Base-by-base conservation (phyloP, 1,140 invertebrate species). In the Polypedilum pembai region DNA sequence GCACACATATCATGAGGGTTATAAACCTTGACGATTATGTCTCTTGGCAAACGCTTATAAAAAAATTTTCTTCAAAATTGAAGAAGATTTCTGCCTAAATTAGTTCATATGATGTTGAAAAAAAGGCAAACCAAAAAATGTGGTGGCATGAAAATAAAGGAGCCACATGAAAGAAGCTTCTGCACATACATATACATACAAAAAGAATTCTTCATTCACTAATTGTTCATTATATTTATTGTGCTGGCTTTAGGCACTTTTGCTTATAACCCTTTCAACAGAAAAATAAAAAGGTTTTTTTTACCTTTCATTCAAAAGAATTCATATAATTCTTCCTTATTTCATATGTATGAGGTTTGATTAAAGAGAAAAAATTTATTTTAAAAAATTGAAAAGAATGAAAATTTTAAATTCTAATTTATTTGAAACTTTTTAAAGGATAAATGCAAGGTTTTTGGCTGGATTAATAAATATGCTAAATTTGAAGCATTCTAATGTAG, bases 151-250 rank as follows among this genome's bases (percentile, higher is more conserved):
- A 33, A 33, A 33, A 33, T 33, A 33, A 33, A 56, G 45, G 45
- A 56, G n/a, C 45, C 45, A 56, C 45, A 56, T 56, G n/a, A 56
- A 56, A 56, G 45, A 33, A 33, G 24, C 24, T 33, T 1, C 24
- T 33, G 24, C 24, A 33, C 24, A 33, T 5, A 33, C 5, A 33
- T 33, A 33, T n/a, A n/a, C n/a, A n/a, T 15, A 3, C 15, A n/a
- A 56, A 56, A 45, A 56, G 45, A 15, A 15, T 56, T 56, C 45
- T 56, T 56, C 12, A 56, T 12, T 12, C 45, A 56, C 45, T 56
- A 56, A 56, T 56, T 56, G 45, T 56, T 56, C 45, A 56, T 56
- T 56, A 56, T 56, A 56, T 56, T 56, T 56, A 56, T 56, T 56
- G n/a, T 56, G 12, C 12, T 56, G n/a, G 45, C 45, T 56, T 56